Percentiles rank a stretch among this genome's conserved stretches.
These are phyloP conservation scores for Eurytoma californica DNA, from an alignment of 2,888 invertebrate genomes.

Conservation along the genomic window DNA sequence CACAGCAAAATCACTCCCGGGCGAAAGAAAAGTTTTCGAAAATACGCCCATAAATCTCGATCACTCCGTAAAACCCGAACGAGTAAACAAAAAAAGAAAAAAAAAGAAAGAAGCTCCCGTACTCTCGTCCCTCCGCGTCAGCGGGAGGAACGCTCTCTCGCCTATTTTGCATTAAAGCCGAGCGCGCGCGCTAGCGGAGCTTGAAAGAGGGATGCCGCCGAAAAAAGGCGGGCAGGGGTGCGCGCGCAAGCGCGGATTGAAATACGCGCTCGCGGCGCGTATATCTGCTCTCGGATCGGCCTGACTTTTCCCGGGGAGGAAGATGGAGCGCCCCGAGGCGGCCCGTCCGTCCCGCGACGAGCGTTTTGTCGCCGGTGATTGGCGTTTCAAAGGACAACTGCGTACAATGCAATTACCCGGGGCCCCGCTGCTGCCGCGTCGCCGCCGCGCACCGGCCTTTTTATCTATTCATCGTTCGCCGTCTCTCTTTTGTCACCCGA, in stretches of 20 bases:
- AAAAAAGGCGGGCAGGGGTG: conserved; percentile 10
- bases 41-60: conserved; percentile 46
- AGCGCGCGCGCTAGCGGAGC: background rate
- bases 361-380: conserved; percentile 74
- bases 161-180: conserved; percentile 47
- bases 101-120: conserved; percentile 2
- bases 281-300: conserved; percentile 44
- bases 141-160: conserved; percentile 4
- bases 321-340: conserved; percentile 26
- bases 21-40: conserved; percentile 29
- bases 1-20: too few relatives aligned
- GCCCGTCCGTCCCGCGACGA: conserved; percentile 65
- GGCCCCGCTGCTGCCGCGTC: conserved; percentile 48
- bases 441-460: conserved; percentile 11
- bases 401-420: conserved; percentile 74
- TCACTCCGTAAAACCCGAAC: conserved; percentile 8
- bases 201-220: conserved; percentile 29
- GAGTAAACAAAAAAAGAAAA: background rate
- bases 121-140: background rate
- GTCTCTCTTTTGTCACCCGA: conserved; percentile 35
- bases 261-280: conserved; percentile 42
- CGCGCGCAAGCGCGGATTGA: conserved; percentile 36
- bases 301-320: conserved; percentile 38
- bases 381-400: conserved; percentile 74
- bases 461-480: conserved; percentile 20